Conservation (phyloP, 1,140 invertebrate species). For the Drosophila equinoxialis region DNA sequence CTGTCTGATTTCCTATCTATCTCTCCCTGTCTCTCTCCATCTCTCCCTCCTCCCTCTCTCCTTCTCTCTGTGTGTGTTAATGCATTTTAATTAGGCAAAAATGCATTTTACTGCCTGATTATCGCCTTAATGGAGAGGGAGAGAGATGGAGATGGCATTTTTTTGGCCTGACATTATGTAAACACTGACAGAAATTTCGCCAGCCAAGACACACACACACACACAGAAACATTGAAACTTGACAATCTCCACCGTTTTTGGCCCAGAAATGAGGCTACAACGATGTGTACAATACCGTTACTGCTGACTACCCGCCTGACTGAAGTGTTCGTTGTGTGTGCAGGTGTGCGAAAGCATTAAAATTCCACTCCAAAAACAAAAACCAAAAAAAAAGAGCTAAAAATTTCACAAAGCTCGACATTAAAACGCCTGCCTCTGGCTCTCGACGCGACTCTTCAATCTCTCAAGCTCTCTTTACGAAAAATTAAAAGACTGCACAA, state of each 20-base stretch:
- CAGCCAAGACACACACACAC: slow-evolving; percentile 18
- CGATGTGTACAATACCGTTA: slow-evolving; percentile 52
- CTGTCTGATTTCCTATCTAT: slow-evolving; percentile 9
- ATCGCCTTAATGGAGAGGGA: neutral
- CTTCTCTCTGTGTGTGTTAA: slow-evolving; percentile 10
- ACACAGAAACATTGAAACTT: neutral
- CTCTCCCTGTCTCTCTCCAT: neutral
- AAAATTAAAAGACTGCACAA: slow-evolving; percentile 76
- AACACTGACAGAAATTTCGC: slow-evolving; percentile 50
- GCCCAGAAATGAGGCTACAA: slow-evolving; percentile 74
- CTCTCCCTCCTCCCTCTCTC: slow-evolving; percentile 18
- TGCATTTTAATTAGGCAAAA: slow-evolving; percentile 54
- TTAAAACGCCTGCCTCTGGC: slow-evolving; percentile 59
- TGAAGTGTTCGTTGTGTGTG: slow-evolving; percentile 38
- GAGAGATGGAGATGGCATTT: neutral
- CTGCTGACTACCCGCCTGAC: neutral
- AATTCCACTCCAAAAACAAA: slow-evolving; percentile 67
- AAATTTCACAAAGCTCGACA: slow-evolving; percentile 58
- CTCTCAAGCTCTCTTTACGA: slow-evolving; percentile 43
- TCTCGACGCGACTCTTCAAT: slow-evolving; percentile 21
- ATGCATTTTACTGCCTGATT: slow-evolving; percentile 31
- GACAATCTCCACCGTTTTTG: slow-evolving; percentile 58
- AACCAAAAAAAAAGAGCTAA: slow-evolving; percentile 30
- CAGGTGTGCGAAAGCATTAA: slow-evolving; percentile 80
- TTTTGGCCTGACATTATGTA: slow-evolving; percentile 13